Percentiles rank a stretch among this genome's conserved stretches.
phyloP scores from a whole-genome alignment of 2,113 vertebrate genomes.

The Rhipidura dahli region DNA sequence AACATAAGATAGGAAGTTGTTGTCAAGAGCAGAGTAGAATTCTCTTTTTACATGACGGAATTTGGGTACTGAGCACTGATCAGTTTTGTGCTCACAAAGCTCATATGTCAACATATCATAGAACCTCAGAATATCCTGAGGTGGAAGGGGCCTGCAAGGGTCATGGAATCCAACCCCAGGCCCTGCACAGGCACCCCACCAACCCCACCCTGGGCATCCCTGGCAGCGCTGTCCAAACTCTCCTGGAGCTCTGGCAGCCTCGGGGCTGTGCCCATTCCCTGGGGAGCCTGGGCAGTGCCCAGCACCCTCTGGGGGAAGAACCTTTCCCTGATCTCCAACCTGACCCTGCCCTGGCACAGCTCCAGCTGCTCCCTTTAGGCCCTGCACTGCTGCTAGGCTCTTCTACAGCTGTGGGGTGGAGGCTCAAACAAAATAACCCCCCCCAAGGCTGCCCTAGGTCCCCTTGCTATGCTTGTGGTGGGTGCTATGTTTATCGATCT shows the following conservation, averaged over 20 bases:
- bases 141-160: no score
- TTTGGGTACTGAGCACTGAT: background rate
- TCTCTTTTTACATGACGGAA: background rate
- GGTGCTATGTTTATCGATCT: background rate
- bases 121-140: background rate
- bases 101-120: fast-evolving
- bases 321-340: fast-evolving
- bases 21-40: background rate
- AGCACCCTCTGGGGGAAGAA: background rate
- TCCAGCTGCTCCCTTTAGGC: background rate
- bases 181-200: background rate
- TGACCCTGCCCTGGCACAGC: fast-evolving
- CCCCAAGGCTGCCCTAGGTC: no score
- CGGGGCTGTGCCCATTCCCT: background rate
- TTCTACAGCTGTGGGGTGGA: background rate
- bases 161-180: fast-evolving
- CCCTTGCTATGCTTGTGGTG: no score
- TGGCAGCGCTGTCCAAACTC: fast-evolving
- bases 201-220: background rate
- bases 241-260: background rate
- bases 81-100: background rate
- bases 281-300: background rate
- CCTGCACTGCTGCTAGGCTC: background rate
- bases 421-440: background rate
- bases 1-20: background rate